Base-by-base conservation (phyloP, 2,113 vertebrate species). In the Oryzias celebensis region DNA sequence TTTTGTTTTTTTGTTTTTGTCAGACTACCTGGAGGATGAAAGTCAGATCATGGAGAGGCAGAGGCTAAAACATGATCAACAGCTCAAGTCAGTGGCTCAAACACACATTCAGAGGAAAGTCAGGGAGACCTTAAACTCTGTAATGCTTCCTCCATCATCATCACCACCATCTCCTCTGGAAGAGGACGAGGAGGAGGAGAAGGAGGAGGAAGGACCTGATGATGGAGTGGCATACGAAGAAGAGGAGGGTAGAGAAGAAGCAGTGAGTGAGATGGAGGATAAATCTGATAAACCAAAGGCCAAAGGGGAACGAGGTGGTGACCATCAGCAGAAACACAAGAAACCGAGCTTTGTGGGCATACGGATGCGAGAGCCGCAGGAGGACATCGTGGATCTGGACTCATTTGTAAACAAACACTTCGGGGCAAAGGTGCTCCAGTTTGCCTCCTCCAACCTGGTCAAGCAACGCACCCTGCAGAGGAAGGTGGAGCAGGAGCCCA, bases 351-450 rank as follows among this genome's bases (percentile, higher is more conserved):
- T 94, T 0, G 83, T 94, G 66, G 85, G 86, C 0, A 76, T 77
- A 52, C 86, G 57, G 61, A 43, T 77, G 44, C 82, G 75, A 20
- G 65, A 79, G 10, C 1, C 0, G 0, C 76, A 70, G 7, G 93
- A 92, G 50, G 91, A 94, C 73, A 96, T 96, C 5, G 90, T 96
- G 78, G 94, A 96, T 65, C 88, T 95, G 44, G 95, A 96, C 82
- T 90, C 85, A 1, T 94, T 94, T 60, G 90, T 91, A 2, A 87
- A 90, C 80, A 89, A 92, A 76, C 91, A 93, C 73, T 94, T 91
- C 84, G 94, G 87, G 72, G 91, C 82, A 81, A 92, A 93, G 68
- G 92, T 89, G 0, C 80, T 93, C 66, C 88, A 76, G 18, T 0
- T 71, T 41, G 90, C 81, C 5, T 57, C 1, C 3, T 56, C 86